A percentile compares a stretch with the other conserved stretches of the same genome.
These are phyloP conservation scores for Drosophila nasuta DNA, from an alignment of 1,140 invertebrate species.

Conservation along the genomic window DNA sequence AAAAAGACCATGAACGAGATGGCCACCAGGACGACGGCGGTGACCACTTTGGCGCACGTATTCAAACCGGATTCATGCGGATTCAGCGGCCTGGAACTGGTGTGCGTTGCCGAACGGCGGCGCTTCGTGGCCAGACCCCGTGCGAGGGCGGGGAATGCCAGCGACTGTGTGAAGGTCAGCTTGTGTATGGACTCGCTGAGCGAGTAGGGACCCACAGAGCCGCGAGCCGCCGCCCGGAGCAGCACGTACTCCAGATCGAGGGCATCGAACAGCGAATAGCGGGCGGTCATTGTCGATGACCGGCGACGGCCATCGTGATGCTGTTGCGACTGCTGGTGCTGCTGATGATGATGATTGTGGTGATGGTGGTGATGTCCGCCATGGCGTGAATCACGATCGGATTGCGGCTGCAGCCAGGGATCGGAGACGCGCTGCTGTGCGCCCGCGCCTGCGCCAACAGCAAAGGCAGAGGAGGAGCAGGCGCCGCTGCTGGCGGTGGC, in stretches of 20 bases:
- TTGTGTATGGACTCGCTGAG: slow-evolving; percentile 90
- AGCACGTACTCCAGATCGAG: slow-evolving; percentile 90
- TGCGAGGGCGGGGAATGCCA: slow-evolving; percentile 90
- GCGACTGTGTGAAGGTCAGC: slow-evolving; percentile 90
- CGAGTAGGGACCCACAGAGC: slow-evolving; percentile 90
- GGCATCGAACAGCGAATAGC: slow-evolving; percentile 90
- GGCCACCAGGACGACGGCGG: slow-evolving; percentile 89
- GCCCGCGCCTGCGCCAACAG: slow-evolving; percentile 78
- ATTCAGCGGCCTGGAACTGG: slow-evolving; percentile 86
- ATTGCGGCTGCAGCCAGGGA: slow-evolving; percentile 84
- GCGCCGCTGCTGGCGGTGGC: slow-evolving; percentile 65
- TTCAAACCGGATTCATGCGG: slow-evolving; percentile 88
- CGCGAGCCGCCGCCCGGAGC: slow-evolving; percentile 88
- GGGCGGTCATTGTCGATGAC: slow-evolving; percentile 86
- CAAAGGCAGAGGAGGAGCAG: slow-evolving; percentile 78
- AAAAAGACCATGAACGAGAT: slow-evolving; percentile 91
- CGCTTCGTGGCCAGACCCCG: slow-evolving; percentile 89
- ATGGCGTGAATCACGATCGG: slow-evolving; percentile 70
- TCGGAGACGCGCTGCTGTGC: slow-evolving; percentile 85
- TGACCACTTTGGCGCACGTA: slow-evolving; percentile 90
- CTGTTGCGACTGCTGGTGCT: slow-evolving; percentile 29
- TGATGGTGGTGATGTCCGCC: slow-evolving; percentile 32
- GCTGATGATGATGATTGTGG: slow-evolving; percentile 23
- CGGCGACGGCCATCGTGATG: slow-evolving; percentile 75
- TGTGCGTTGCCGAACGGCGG: slow-evolving; percentile 86